Conservation (phyloP, 1,140 invertebrate genomes). For the Cotesia vestalis region DNA sequence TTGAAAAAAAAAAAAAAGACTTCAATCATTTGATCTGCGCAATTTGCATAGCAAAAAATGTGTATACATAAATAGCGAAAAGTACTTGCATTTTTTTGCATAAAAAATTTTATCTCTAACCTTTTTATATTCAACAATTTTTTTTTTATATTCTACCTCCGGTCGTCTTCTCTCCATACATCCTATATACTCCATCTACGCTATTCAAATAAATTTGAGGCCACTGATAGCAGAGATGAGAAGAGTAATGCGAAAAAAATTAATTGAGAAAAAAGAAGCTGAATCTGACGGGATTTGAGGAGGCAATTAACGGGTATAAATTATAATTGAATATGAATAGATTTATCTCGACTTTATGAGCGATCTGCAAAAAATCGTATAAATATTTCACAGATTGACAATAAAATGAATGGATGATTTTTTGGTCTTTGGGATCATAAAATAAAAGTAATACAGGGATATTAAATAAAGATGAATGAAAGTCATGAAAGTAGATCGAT, state of each 20-base stretch:
- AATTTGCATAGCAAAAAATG: neutral
- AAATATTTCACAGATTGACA: neutral
- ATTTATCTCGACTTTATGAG: neutral
- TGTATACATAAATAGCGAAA: neutral
- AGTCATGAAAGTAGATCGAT: slow-evolving; percentile 26
- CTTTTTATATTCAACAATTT: neutral
- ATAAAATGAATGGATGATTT: too few species aligned
- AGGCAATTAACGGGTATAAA: slow-evolving; percentile 26
- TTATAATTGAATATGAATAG: slow-evolving; percentile 32
- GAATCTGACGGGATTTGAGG: too few species aligned
- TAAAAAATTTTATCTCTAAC: slow-evolving; percentile 30
- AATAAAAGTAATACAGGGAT: too few species aligned
- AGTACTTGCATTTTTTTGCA: slow-evolving; percentile 10
- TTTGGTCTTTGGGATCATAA: too few species aligned
- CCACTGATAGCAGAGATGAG: neutral
- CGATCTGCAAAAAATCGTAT: neutral
- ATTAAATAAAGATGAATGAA: too few species aligned
- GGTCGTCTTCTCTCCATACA: too few species aligned
- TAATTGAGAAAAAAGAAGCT: slow-evolving; percentile 13
- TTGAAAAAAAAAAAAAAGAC: slow-evolving; percentile 12
- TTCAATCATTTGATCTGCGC: too few species aligned
- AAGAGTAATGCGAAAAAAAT: slow-evolving; percentile 7
- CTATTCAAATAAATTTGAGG: too few species aligned
- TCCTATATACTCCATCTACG: neutral
- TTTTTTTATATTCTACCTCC: neutral